phyloP scores from a whole-genome alignment of 2,113 vertebrate genomes.

The Ceuthmochares aereus region DNA sequence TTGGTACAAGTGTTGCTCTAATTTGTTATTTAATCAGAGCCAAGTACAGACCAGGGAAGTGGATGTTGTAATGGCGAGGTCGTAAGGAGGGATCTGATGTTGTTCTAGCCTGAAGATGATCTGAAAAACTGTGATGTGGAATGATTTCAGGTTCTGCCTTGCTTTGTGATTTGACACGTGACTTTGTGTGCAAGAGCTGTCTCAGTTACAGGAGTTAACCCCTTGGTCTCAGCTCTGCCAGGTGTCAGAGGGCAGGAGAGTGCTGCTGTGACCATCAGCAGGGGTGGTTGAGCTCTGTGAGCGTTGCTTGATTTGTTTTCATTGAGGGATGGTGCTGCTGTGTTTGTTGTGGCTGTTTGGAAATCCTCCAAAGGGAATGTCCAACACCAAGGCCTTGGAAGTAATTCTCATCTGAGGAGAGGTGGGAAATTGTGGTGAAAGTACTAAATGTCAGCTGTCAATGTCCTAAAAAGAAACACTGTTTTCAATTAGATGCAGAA shows the following conservation, averaged over 20 bases:
- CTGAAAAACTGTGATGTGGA: not conserved
- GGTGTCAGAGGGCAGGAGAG: not conserved
- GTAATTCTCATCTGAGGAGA: not conserved
- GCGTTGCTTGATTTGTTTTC: fast-evolving
- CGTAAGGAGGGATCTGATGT: not conserved
- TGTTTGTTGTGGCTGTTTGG: fast-evolving
- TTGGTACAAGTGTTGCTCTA: slow-evolving; percentile 41
- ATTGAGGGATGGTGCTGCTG: not conserved
- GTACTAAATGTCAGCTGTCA: not conserved
- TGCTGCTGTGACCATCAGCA: not conserved
- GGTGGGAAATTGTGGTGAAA: not conserved
- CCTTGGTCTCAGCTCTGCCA: not conserved
- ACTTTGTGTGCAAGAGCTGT: not conserved
- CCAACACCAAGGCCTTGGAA: not conserved
- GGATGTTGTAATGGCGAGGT: fast-evolving
- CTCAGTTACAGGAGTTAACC: not conserved
- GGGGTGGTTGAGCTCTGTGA: fast-evolving
- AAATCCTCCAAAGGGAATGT: not conserved
- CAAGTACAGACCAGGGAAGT: slow-evolving; percentile 41
- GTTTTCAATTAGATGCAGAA: not conserved
- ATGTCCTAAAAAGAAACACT: not conserved
- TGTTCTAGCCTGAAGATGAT: not conserved
- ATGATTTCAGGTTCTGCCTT: not conserved
- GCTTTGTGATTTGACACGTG: not conserved
- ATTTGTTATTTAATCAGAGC: slow-evolving; percentile 56